Percentiles rank a stretch among this genome's conserved stretches.
phyloP scores from a whole-genome alignment of 2,888 invertebrate species.

The Melieria omissa region DNA sequence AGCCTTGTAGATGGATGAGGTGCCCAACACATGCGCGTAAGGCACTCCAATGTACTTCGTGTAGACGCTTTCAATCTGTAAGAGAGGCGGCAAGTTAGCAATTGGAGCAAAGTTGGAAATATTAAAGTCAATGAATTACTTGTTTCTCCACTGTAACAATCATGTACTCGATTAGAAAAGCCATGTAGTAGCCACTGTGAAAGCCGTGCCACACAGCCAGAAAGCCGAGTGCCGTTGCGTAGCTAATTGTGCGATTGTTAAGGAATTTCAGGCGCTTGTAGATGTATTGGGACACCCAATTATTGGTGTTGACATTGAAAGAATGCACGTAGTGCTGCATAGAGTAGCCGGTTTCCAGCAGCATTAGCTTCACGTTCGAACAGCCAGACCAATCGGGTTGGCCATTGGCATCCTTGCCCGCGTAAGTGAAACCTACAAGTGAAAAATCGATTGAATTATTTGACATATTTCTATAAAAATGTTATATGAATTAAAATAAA shows the following conservation, averaged over 20 bases:
- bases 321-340: constrained; percentile 90
- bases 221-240: constrained; percentile 83
- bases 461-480: not conserved
- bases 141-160: constrained; percentile 88
- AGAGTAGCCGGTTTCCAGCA: constrained; percentile 84
- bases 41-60: constrained; percentile 50
- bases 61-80: constrained; percentile 55
- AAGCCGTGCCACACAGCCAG: constrained; percentile 97
- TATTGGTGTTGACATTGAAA: constrained; percentile 96
- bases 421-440: constrained; percentile 78
- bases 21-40: constrained; percentile 52
- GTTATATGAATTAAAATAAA: constrained; percentile 12
- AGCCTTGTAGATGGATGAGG: constrained; percentile 55
- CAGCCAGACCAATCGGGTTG: constrained; percentile 90
- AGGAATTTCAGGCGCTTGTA: constrained; percentile 94
- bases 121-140: constrained; percentile 68
- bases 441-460: not conserved
- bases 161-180: constrained; percentile 91
- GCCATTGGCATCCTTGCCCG: constrained; percentile 73
- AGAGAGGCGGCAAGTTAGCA: constrained; percentile 9
- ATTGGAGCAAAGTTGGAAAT: not conserved
- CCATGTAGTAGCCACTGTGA: constrained; percentile 92
- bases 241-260: constrained; percentile 84
- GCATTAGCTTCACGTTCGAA: constrained; percentile 84
- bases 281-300: constrained; percentile 92